These are phyloP conservation scores for Hypselothyrea guttata DNA, from an alignment of 2,888 invertebrate species.

Conservation along the genomic window DNA sequence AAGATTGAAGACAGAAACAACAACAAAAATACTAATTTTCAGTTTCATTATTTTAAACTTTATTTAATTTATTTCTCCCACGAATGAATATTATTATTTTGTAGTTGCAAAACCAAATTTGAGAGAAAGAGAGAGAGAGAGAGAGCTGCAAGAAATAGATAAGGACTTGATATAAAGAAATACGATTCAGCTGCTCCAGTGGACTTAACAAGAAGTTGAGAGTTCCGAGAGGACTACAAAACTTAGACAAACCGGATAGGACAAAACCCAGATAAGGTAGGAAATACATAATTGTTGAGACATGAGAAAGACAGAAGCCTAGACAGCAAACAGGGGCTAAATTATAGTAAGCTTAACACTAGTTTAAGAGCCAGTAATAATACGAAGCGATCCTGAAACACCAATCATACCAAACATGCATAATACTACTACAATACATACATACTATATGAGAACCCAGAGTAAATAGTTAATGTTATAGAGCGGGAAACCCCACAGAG, in stretches of 20 bases:
- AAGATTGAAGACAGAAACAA: slow-evolving; percentile 17
- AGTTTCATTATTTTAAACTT: slow-evolving; percentile 6
- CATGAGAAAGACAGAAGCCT: slow-evolving; percentile 43
- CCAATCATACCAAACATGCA: slow-evolving; percentile 3
- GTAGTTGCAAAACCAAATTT: slow-evolving; percentile 68
- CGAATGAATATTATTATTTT: slow-evolving; percentile 22
- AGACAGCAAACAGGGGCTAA: slow-evolving; percentile 49
- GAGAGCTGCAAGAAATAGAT: slow-evolving; percentile 26
- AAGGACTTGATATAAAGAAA: slow-evolving; percentile 22
- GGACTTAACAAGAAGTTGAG: slow-evolving; percentile 26
- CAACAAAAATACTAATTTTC: slow-evolving; percentile 10
- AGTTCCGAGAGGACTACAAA: slow-evolving; percentile 15
- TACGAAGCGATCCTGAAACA: slow-evolving; percentile 21
- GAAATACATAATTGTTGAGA: slow-evolving; percentile 5
- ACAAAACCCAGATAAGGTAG: slow-evolving; percentile 25
- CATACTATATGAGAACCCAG: slow-evolving; percentile 28
- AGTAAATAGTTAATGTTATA: slow-evolving; percentile 46
- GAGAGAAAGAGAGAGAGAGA: slow-evolving; percentile 58
- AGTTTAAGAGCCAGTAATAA: slow-evolving; percentile 46
- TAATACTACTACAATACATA: slow-evolving; percentile 19
- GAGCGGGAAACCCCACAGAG: slow-evolving; percentile 4
- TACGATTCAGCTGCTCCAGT: slow-evolving; percentile 67
- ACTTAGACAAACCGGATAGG: slow-evolving; percentile 36
- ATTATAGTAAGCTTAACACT: slow-evolving; percentile 10
- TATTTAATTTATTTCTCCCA: slow-evolving; percentile 5